Percentiles rank a stretch among this genome's conserved stretches.
Conservation (phyloP, 2,113 vertebrate genomes). For the Mobula birostris region DNA sequence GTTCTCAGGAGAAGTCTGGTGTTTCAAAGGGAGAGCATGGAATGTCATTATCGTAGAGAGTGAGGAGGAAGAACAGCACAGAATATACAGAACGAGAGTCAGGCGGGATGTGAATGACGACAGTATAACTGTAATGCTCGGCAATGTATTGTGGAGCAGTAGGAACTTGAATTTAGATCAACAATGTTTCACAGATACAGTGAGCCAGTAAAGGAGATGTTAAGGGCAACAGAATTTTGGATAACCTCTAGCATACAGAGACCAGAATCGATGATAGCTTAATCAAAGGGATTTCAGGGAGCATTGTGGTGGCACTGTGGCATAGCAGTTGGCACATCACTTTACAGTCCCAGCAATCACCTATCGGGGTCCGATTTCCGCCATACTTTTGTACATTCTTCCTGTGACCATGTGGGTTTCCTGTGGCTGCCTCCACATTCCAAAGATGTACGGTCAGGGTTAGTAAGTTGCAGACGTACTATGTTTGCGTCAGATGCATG, state of each 20-base stretch:
- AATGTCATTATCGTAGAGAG: neutral
- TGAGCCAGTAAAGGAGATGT: neutral
- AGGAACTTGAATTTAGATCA: neutral
- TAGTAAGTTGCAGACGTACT: no score
- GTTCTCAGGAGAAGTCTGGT: neutral
- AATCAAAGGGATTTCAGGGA: neutral
- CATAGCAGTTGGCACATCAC: no score
- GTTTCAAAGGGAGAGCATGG: neutral
- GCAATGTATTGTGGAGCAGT: neutral
- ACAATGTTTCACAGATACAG: neutral
- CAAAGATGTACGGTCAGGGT: no score
- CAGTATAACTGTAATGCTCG: neutral
- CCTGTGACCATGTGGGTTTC: no score
- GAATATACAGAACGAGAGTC: no score
- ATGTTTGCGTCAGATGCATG: no score
- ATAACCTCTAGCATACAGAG: no score
- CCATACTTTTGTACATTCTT: no score
- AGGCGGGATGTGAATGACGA: neutral
- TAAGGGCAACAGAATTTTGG: neutral
- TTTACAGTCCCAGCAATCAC: no score
- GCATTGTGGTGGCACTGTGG: neutral
- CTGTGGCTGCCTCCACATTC: no score
- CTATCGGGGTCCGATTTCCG: no score
- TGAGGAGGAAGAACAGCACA: neutral
- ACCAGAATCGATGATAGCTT: neutral